Conservation (phyloP, 2,797 vertebrate species). For the Sarcophilus harrisii region DNA sequence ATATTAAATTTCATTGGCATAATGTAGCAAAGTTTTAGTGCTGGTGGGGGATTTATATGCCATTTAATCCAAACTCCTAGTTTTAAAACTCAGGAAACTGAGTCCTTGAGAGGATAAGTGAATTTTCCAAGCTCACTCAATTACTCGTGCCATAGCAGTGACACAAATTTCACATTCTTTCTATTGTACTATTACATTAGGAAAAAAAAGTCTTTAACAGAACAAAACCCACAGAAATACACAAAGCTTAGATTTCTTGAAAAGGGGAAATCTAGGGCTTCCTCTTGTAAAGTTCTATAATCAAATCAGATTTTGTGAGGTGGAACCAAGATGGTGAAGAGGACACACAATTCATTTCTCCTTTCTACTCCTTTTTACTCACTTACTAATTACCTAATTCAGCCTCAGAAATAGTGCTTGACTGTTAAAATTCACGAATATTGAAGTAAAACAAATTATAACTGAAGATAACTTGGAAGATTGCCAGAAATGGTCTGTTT, state of each 20-base stretch:
- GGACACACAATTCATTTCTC: no score
- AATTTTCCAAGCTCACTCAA: background rate
- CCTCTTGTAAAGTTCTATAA: background rate
- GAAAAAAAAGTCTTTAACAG: background rate
- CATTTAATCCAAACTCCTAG: background rate
- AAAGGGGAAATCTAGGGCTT: background rate
- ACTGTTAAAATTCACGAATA: no score
- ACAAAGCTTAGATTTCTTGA: background rate
- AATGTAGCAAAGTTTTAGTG: background rate
- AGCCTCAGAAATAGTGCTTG: no score
- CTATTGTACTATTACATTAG: background rate
- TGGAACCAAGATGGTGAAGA: no score
- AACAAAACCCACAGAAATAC: background rate
- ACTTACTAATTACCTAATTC: no score
- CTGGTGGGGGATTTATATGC: background rate
- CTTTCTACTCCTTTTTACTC: no score
- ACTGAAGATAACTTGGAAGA: no score
- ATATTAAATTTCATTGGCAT: background rate
- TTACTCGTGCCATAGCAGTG: background rate
- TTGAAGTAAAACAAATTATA: no score
- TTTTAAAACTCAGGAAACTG: background rate
- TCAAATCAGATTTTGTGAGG: background rate
- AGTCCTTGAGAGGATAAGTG: background rate
- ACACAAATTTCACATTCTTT: background rate
- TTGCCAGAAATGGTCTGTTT: background rate